Base-by-base conservation (phyloP, 2,888 invertebrate genomes). In the Napeogenes sylphis region DNA sequence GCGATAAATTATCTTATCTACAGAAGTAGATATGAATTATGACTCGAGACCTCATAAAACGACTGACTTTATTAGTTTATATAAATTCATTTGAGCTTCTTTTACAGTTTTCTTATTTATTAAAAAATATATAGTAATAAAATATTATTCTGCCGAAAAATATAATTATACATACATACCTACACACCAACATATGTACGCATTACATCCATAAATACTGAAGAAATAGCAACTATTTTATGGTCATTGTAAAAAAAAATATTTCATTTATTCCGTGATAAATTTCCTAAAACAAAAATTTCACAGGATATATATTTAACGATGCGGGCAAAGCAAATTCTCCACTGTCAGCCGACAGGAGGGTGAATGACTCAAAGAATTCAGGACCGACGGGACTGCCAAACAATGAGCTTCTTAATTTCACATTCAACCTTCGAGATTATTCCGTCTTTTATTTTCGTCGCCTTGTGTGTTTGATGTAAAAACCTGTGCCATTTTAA, bases 1-100 rank as follows among this genome's bases (percentile, higher is more conserved):
- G 60, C 73, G 59, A 74, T 79, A 79, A 78, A 80, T 79, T 75
- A 77, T 75, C 68, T 76, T 77, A 74, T 74, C 70, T 68, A 64
- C 63, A 63, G 68, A 70, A 70, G 69, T 42, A 42, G 10, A 10
- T 70, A 75, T 75, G 73, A 75, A 74, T 73, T 42, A 42, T 42
- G 71, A 71, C 68, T 61, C 62, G 57, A 64, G 60, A 66, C 64
- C 64, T 67, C 68, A 64, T 69, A 69, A 70, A 73, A 70, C 65
- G 56, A 57, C 62, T 63, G 61, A 64, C 67, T 65, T 58, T 42
- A 42, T 42, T 42, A 42, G 6, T 42, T 42, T 42, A 42, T 10
- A 42, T 10, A 42, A 42, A 42, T 42, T 42, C 42, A 42, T 42
- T 42, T 10, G 12, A 12, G 42, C 42, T 8, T 10, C 8, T 42